Percentiles rank a stretch among this genome's conserved stretches.
phyloP scores from a whole-genome alignment of 2,113 vertebrate genomes.

The Taurulus bubalis region DNA sequence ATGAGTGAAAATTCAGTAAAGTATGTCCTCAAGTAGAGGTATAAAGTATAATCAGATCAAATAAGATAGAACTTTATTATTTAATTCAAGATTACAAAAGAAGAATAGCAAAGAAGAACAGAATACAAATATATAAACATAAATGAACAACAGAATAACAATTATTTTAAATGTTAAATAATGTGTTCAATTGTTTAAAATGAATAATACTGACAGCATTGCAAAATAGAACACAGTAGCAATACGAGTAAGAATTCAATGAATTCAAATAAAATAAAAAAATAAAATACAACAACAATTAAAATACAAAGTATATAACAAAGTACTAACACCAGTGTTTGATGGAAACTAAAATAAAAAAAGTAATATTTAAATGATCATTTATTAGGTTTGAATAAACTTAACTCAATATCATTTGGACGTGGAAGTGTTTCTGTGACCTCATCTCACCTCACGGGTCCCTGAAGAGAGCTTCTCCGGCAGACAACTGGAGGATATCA shows the following conservation, averaged over 20 bases:
- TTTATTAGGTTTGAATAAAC: neutral
- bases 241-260: no score
- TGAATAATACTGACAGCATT: no score
- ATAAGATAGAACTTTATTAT: no score
- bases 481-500: slow-evolving; percentile 70
- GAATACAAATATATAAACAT: no score
- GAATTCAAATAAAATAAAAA: neutral
- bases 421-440: neutral
- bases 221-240: no score
- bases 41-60: neutral
- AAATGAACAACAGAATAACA: neutral
- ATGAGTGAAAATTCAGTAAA: neutral
- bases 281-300: neutral
- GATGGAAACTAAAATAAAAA: neutral
- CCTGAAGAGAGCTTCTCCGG: neutral
- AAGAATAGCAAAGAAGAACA: no score
- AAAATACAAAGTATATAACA: neutral
- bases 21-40: neutral
- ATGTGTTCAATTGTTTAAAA: no score
- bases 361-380: neutral
- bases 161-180: no score
- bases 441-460: neutral
- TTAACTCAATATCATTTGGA: neutral
- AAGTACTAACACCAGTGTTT: neutral
- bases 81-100: no score